Conservation (phyloP, 2,888 invertebrate genomes). For the Parochlus steinenii region DNA sequence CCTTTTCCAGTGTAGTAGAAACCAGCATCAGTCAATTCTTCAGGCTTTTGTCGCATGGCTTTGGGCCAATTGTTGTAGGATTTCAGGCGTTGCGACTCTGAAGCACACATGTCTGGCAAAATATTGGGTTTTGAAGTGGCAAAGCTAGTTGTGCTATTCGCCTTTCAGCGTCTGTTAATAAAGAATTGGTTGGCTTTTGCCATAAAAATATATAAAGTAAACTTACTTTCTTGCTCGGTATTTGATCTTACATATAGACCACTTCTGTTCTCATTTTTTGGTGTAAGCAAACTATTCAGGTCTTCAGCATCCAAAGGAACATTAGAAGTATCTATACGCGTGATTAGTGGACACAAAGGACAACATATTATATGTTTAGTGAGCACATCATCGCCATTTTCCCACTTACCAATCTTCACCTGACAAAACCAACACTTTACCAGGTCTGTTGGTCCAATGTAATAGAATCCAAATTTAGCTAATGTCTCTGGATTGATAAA, state of each 20-base stretch:
- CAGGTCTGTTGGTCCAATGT: slow-evolving; percentile 52
- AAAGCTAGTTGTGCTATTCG: too few species aligned
- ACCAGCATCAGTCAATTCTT: slow-evolving; percentile 71
- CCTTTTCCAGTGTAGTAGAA: slow-evolving; percentile 81
- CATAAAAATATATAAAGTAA: too few species aligned
- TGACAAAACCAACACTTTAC: slow-evolving; percentile 70
- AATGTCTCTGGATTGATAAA: slow-evolving; percentile 43
- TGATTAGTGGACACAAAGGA: slow-evolving; percentile 60
- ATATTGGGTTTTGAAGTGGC: too few species aligned
- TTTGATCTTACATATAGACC: too few species aligned
- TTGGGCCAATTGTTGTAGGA: slow-evolving; percentile 70
- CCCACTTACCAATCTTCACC: slow-evolving; percentile 68
- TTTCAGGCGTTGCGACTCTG: slow-evolving; percentile 48
- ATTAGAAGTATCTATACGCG: slow-evolving; percentile 44
- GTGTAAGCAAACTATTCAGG: slow-evolving; percentile 22
- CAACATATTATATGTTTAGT: slow-evolving; percentile 68
- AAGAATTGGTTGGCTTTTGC: too few species aligned
- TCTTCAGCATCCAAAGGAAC: slow-evolving; percentile 33
- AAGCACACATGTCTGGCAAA: too few species aligned
- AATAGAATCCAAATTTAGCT: slow-evolving; percentile 73
- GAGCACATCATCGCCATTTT: slow-evolving; percentile 60
- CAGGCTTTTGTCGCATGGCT: slow-evolving; percentile 60
- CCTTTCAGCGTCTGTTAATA: too few species aligned
- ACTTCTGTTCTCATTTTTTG: too few species aligned
- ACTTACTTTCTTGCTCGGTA: too few species aligned